Base-by-base conservation (phyloP, 2,888 invertebrate genomes). In the Mythimna albipuncta region DNA sequence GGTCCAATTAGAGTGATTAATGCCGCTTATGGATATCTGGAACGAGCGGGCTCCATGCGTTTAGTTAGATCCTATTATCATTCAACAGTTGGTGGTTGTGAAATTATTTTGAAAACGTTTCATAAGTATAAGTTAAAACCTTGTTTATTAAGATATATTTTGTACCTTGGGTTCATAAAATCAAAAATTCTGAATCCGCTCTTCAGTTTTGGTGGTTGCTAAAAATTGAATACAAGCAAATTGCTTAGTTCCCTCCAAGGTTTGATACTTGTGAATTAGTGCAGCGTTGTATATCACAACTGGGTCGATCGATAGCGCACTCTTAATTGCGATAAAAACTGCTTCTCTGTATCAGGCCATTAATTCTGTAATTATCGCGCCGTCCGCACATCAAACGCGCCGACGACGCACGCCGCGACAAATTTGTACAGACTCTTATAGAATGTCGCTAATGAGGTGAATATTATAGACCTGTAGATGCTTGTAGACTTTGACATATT, bases 281-380 rank as follows among this genome's bases (percentile, higher is more conserved):
- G 80, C 84, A 85, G 75, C 78, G 71, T 77, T 75, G 71, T 77
- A 77, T 83, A 87, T 75, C 84, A 79, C 89, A 91, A 91, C 89
- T 91, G 83, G 89, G 89, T 90, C 90, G 89, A 87, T 90, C 91
- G 92, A 93, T 93, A 93, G 89, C 90, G 88, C 88, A 89, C 87
- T 92, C 90, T 91, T 92, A 91, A 91, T 91, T 90, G 89, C 89
- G 92, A 94, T 94, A 93, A 94, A 93, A 94, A 92, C 91, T 89
- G 88, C 90, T 91, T 91, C 90, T 89, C 86, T 86, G 83, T 91
- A 93, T 90, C 89, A 89, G 90, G 88, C 89, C 91, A 91, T 93
- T 92, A 92, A 92, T 91, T 91, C 90, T 89, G 90, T 94, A 93
- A 94, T 94, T 94, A 94, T 92, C 93, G 89, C 90, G 87, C 86